These are phyloP conservation scores for Aphelenchoides besseyi DNA, from an alignment of 1,140 invertebrate species.

Conservation along the genomic window DNA sequence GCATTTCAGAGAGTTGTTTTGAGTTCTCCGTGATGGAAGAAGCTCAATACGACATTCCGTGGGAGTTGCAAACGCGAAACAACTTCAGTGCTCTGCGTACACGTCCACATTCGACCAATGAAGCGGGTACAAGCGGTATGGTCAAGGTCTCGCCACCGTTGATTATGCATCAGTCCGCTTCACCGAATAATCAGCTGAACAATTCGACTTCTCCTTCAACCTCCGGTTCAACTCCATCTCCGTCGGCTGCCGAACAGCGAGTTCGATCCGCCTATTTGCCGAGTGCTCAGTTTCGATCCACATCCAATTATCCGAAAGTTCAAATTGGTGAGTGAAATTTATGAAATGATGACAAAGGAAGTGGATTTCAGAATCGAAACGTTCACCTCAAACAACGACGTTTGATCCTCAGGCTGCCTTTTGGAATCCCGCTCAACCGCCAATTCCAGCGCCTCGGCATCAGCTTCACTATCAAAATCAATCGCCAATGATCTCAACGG, in stretches of 20 bases:
- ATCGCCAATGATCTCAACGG: not conserved
- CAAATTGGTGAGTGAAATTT: constrained; percentile 6
- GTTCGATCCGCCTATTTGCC: not conserved
- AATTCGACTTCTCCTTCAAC: not conserved
- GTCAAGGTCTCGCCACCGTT: not conserved
- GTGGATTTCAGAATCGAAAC: not conserved
- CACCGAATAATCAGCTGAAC: no score
- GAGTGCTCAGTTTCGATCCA: not conserved
- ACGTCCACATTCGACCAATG: not conserved
- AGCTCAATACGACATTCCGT: constrained; percentile 15
- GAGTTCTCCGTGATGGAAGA: constrained; percentile 8
- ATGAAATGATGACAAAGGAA: not conserved
- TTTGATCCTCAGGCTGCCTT: not conserved
- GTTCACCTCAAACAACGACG: not conserved
- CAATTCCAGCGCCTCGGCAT: not conserved
- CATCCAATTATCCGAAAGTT: not conserved
- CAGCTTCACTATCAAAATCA: not conserved
- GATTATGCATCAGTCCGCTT: no score
- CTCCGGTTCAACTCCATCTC: not conserved
- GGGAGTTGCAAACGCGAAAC: constrained; percentile 5
- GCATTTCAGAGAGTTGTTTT: not conserved
- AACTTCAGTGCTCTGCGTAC: not conserved
- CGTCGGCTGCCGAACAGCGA: not conserved
- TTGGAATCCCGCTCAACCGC: not conserved
- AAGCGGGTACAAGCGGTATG: not conserved